Evolutionary conservation across 2,797 vertebrate genomes (phyloP).

Genomic region (Melanogrammus aeglefinus): DNA sequence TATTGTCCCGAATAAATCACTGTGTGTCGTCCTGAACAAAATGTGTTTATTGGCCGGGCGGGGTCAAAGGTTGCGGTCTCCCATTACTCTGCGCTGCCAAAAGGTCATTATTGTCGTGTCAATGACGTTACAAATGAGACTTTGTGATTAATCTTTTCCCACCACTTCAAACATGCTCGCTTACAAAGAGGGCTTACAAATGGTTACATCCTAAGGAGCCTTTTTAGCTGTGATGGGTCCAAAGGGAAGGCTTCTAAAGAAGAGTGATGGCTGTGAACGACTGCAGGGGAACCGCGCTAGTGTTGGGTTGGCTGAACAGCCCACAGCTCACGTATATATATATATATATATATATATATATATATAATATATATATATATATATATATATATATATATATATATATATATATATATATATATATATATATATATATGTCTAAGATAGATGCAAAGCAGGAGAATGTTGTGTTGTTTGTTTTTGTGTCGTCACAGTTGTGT

Average conservation of each 20-base stretch:
- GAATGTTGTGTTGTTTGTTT: no score
- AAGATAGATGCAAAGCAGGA: no score
- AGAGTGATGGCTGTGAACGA: no score
- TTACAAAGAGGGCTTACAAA: slow-evolving; percentile 46
- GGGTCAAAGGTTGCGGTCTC: slow-evolving; percentile 70
- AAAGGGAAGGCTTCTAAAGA: slow-evolving; percentile 9
- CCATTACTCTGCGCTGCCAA: slow-evolving; percentile 72
- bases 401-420: no score
- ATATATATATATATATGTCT: no score
- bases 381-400: no score
- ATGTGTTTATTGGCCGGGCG: slow-evolving; percentile 66
- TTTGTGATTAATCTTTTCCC: slow-evolving; percentile 74
- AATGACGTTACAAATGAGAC: slow-evolving; percentile 74
- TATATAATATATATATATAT: no score
- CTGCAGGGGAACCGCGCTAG: no score
- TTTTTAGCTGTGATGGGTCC: slow-evolving; percentile 18
- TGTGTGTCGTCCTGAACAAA: slow-evolving; percentile 61
- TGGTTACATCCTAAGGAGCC: slow-evolving; percentile 29
- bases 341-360: no score
- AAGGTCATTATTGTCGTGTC: slow-evolving; percentile 72
- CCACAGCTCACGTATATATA: no score
- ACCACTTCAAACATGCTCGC: slow-evolving; percentile 57
- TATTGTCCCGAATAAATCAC: slow-evolving; percentile 77
- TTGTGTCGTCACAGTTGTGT: no score
- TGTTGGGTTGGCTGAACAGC: no score